Conservation (phyloP, 2,113 vertebrate genomes). For the Himantopus leucocephalus region DNA sequence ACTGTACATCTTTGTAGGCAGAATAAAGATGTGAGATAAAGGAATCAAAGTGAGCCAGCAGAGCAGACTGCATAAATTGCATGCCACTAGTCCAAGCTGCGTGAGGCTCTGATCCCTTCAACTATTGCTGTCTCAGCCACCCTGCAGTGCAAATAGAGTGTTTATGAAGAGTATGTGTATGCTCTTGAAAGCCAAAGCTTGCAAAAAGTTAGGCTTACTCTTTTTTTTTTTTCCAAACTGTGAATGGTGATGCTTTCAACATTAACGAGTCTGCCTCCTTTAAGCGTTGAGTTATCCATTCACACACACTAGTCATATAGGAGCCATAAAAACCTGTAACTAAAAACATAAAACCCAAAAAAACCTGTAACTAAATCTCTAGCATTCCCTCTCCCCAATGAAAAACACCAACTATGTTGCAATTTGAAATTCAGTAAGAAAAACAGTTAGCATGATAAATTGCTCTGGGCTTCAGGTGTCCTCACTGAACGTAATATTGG, state of each 20-base stretch:
- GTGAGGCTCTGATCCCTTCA: neutral
- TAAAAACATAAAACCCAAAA: neutral
- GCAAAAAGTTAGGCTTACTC: neutral
- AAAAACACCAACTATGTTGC: neutral
- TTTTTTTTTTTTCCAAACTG: neutral
- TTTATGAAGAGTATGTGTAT: neutral
- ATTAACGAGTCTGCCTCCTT: neutral
- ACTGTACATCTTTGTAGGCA: conserved; percentile 27
- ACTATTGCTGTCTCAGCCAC: neutral
- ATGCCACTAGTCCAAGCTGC: neutral
- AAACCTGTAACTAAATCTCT: neutral
- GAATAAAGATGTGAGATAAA: conserved; percentile 70
- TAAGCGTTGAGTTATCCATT: neutral
- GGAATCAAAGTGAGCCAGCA: conserved; percentile 38
- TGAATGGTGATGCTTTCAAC: conserved; percentile 19
- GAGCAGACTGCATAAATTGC: conserved; percentile 58
- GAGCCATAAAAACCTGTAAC: neutral
- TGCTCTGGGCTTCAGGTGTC: neutral
- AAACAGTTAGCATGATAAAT: conserved; percentile 11
- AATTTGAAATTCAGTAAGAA: conserved; percentile 8
- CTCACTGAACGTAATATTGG: neutral
- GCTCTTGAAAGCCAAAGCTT: neutral
- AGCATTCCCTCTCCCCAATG: neutral
- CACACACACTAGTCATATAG: neutral
- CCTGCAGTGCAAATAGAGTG: conserved; percentile 14